A percentile compares a stretch with the other conserved stretches of the same genome.
These are phyloP conservation scores for Poecilus cupreus DNA, from an alignment of 2,888 invertebrate genomes.

Conservation along the genomic window DNA sequence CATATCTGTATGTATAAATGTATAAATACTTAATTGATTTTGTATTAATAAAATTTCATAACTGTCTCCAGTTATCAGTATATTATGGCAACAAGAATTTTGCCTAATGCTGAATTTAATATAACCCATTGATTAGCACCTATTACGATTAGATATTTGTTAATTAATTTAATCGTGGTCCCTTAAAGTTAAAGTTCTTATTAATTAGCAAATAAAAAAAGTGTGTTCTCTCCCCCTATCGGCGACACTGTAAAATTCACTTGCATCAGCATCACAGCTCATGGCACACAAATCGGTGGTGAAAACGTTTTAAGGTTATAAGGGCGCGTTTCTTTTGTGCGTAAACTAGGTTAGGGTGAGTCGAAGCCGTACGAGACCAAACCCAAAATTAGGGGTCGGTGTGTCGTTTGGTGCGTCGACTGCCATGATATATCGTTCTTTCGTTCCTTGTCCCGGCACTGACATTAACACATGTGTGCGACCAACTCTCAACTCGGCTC, in stretches of 20 bases:
- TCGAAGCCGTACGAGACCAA: constrained; percentile 20
- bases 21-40: no score
- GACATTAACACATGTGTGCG: constrained; percentile 56
- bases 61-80: no score
- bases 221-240: neutral
- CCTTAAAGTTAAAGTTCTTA: neutral
- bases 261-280: constrained; percentile 9
- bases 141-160: no score
- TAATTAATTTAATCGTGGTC: no score
- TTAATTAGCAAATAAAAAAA: neutral
- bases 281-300: constrained; percentile 45
- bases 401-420: constrained; percentile 20
- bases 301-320: constrained; percentile 57
- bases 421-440: constrained; percentile 50
- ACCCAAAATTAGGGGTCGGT: constrained; percentile 57
- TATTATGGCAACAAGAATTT: no score
- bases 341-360: constrained; percentile 54
- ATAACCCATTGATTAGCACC: no score
- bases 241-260: constrained; percentile 4
- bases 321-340: constrained; percentile 56
- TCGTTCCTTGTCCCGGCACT: neutral
- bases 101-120: no score
- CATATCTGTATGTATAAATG: no score
- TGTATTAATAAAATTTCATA: no score
- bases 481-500: neutral